Percentiles rank a stretch among this genome's conserved stretches.
phyloP scores from a whole-genome alignment of 2,113 vertebrate species.

The Tachuris rubrigastra region DNA sequence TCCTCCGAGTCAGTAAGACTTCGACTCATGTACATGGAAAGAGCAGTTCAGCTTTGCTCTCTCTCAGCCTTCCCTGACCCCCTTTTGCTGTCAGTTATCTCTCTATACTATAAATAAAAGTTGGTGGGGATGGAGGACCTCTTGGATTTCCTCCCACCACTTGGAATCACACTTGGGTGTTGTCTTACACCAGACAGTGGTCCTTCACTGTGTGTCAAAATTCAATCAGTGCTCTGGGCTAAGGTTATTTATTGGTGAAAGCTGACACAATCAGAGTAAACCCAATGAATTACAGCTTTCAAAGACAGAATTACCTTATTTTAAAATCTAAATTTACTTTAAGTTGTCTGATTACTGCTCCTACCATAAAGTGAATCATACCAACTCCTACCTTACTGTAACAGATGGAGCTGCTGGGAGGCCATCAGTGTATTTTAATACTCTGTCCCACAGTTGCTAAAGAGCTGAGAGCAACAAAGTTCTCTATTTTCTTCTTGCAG shows the following conservation, averaged over 20 bases:
- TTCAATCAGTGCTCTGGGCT: neutral
- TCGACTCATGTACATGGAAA: neutral
- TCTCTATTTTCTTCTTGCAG: neutral
- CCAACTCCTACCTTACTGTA: conserved; percentile 7
- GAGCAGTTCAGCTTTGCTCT: neutral
- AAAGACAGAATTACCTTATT: neutral
- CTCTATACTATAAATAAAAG: neutral
- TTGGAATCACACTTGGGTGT: neutral
- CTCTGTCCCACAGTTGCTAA: neutral
- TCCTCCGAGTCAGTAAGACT: neutral
- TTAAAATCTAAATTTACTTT: neutral
- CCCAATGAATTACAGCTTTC: neutral
- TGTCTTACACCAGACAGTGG: neutral
- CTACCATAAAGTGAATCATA: neutral
- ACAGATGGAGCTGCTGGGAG: conserved; percentile 53
- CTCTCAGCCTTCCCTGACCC: neutral
- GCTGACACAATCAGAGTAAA: neutral
- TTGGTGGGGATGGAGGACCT: neutral
- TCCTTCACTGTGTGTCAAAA: neutral
- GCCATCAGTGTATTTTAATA: neutral
- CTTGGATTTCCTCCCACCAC: neutral
- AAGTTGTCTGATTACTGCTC: neutral
- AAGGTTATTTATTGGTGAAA: neutral
- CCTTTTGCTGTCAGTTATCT: neutral
- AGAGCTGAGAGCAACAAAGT: neutral